Evolutionary conservation across 2,797 vertebrate genomes (phyloP).

Genomic region (Anabas testudineus): DNA sequence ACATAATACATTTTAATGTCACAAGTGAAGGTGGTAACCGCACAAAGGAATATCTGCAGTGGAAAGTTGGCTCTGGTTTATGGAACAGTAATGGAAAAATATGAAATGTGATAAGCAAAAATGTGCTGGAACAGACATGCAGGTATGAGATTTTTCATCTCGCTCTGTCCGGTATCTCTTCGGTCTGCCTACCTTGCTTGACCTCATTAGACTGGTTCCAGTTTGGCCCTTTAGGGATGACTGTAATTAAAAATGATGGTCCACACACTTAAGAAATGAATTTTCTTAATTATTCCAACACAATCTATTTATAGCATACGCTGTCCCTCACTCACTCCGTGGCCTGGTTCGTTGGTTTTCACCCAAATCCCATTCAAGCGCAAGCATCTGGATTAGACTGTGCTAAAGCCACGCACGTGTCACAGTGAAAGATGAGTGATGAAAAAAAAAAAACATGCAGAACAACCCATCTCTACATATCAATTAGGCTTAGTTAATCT

Average conservation of each 20-base stretch:
- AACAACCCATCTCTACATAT: conserved; percentile 51
- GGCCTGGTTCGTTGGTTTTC: conserved; percentile 74
- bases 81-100: conserved; percentile 51
- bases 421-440: conserved; percentile 42
- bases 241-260: conserved; percentile 68
- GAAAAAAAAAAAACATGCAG: conserved; percentile 14
- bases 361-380: conserved; percentile 69
- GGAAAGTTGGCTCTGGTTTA: conserved; percentile 57
- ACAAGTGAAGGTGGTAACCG: conserved; percentile 13
- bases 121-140: conserved; percentile 35
- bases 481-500: conserved; percentile 60
- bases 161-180: conserved; percentile 37
- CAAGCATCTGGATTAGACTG: conserved; percentile 68
- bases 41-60: conserved; percentile 23
- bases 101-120: conserved; percentile 49
- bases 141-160: conserved; percentile 44
- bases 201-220: conserved; percentile 57
- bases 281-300: conserved; percentile 71
- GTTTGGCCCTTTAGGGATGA: conserved; percentile 45
- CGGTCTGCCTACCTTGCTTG: conserved; percentile 28
- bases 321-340: conserved; percentile 57
- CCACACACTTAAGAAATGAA: conserved; percentile 55
- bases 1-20: conserved; percentile 29
- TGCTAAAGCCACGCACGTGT: conserved; percentile 65
- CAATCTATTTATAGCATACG: conserved; percentile 61